Conservation (phyloP, 1,140 invertebrate genomes). For the Drosophila kikkawai region DNA sequence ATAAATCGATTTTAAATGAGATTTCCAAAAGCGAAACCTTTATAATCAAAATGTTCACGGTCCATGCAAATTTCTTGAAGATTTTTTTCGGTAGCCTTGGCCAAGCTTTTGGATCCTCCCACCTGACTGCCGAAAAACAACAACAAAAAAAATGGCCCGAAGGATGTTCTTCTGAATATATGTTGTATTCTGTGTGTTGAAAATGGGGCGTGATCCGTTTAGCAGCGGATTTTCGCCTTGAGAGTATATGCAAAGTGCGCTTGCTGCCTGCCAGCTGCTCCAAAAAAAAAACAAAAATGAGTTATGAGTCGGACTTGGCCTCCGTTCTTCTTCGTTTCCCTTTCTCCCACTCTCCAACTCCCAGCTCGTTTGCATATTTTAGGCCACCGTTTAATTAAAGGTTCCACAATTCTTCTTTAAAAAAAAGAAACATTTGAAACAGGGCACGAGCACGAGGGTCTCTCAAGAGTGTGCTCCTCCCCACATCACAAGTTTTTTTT, state of each 20-base stretch:
- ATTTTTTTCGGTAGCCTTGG: conserved; percentile 64
- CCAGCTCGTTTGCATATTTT: conserved; percentile 83
- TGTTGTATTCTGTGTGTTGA: conserved; percentile 58
- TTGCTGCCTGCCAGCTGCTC: conserved; percentile 27
- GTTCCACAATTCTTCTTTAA: conserved; percentile 71
- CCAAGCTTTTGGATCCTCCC: conserved; percentile 57
- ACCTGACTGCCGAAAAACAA: conserved; percentile 76
- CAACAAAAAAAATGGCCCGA: conserved; percentile 54
- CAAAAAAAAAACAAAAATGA: conserved; percentile 61
- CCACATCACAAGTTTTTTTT: conserved; percentile 30
- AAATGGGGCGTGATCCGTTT: conserved; percentile 84
- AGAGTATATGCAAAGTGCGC: conserved; percentile 79
- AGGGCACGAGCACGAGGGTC: conserved; percentile 79
- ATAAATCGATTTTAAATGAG: conserved; percentile 85
- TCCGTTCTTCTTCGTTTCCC: conserved; percentile 12
- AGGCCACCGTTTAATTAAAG: conserved; percentile 85
- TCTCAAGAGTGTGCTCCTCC: conserved; percentile 66
- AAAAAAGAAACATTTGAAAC: conserved; percentile 76
- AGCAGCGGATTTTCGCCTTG: conserved; percentile 51
- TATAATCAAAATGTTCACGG: conserved; percentile 70
- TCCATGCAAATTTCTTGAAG: conserved; percentile 44
- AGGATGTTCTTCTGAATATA: conserved; percentile 47
- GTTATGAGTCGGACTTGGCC: conserved; percentile 79
- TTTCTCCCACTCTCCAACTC: conserved; percentile 19
- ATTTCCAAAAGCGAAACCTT: conserved; percentile 50